phyloP scores from a whole-genome alignment of 1,140 invertebrate genomes.

The Oryctes rhinoceros region DNA sequence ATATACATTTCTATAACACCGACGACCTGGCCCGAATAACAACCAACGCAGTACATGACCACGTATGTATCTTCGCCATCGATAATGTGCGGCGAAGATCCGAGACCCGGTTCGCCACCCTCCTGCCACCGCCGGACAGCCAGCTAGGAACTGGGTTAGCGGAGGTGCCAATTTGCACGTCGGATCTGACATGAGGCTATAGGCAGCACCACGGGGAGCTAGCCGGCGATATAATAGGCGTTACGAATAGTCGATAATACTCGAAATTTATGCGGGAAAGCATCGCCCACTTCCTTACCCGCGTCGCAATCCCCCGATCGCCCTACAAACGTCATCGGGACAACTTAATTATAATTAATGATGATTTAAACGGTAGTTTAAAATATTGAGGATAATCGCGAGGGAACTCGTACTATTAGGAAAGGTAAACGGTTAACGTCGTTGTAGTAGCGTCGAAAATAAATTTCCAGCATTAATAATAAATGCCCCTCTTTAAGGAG shows the following conservation, averaged over 20 bases:
- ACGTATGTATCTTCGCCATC: background rate
- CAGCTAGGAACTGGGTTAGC: background rate
- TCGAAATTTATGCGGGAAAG: background rate
- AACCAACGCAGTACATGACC: background rate
- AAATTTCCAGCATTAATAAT: constrained; percentile 11
- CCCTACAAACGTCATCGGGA: background rate
- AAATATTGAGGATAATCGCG: background rate
- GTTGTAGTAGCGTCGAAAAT: background rate
- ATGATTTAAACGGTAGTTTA: background rate
- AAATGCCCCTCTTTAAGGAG: background rate
- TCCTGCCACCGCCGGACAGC: too few species aligned
- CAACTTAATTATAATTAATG: constrained; percentile 23
- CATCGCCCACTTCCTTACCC: too few species aligned
- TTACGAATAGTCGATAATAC: constrained; percentile 3
- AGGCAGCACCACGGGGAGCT: background rate
- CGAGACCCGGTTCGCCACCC: background rate
- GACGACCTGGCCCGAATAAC: background rate
- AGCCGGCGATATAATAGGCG: background rate
- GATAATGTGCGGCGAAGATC: background rate
- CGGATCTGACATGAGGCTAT: background rate
- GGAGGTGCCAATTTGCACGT: background rate
- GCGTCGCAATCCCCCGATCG: too few species aligned
- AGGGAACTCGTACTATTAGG: background rate
- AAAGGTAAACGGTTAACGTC: background rate
- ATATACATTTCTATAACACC: background rate